Evolutionary conservation across 1,140 invertebrate genomes (phyloP).

Genomic region (Proctacanthus coquilletti): DNA sequence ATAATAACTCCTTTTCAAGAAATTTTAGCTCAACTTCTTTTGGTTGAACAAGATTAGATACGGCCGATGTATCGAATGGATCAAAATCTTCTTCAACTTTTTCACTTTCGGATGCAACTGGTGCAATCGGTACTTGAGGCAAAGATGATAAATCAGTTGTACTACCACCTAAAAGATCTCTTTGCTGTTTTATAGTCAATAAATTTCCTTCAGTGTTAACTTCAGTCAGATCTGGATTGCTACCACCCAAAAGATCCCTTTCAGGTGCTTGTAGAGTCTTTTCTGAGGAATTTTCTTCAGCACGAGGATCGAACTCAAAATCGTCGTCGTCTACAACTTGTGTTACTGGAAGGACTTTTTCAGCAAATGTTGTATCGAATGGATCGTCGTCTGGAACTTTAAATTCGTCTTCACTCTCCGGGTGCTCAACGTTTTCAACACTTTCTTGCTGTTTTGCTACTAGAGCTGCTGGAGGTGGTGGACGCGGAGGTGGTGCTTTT

Average conservation of each 20-base stretch:
- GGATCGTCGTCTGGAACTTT: slow-evolving; percentile 44
- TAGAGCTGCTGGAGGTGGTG: slow-evolving; percentile 10
- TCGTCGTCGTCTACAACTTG: slow-evolving; percentile 48
- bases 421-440: slow-evolving; percentile 26
- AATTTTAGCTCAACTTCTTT: slow-evolving; percentile 62
- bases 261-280: slow-evolving; percentile 25
- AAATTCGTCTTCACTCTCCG: slow-evolving; percentile 34
- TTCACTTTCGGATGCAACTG: slow-evolving; percentile 31
- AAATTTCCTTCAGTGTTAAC: neutral
- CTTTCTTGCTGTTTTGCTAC: slow-evolving; percentile 29
- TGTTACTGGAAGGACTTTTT: slow-evolving; percentile 55
- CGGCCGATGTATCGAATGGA: slow-evolving; percentile 70
- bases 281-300: slow-evolving; percentile 37
- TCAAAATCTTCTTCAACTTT: slow-evolving; percentile 49
- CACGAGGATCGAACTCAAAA: slow-evolving; percentile 50
- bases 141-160: slow-evolving; percentile 55
- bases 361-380: slow-evolving; percentile 73
- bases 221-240: neutral
- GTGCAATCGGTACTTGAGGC: slow-evolving; percentile 49
- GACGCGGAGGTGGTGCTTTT: slow-evolving; percentile 13
- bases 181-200: neutral
- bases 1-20: slow-evolving; percentile 58
- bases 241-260: slow-evolving; percentile 29
- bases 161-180: slow-evolving; percentile 55
- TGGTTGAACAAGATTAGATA: slow-evolving; percentile 50